Conservation (phyloP, 2,113 vertebrate species). For the Acrocephalus arundinaceus region DNA sequence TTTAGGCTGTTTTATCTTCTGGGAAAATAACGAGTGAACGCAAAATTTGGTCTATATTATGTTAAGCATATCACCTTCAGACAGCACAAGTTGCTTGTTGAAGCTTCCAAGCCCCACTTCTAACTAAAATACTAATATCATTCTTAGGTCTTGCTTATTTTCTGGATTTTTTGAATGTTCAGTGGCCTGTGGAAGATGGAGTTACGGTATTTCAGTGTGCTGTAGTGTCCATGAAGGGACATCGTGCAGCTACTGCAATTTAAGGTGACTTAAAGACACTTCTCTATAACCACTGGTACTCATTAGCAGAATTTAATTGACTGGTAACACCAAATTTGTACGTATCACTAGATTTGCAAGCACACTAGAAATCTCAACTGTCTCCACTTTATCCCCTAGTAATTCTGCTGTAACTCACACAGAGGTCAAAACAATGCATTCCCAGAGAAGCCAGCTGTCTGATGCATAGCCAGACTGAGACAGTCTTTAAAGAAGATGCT, state of each 20-base stretch:
- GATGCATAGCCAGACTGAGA: background rate
- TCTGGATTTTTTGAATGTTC: background rate
- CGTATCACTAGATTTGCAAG: background rate
- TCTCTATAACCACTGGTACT: background rate
- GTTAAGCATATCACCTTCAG: background rate
- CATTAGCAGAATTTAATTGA: background rate
- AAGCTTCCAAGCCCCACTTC: background rate
- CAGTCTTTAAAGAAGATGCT: background rate
- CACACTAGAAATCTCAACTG: background rate
- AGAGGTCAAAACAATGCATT: background rate
- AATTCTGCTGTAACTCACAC: background rate
- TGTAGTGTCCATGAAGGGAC: background rate
- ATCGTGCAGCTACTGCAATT: background rate
- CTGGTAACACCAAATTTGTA: background rate
- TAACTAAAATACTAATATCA: background rate
- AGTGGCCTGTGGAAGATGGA: background rate
- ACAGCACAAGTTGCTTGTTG: background rate
- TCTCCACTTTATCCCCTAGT: background rate
- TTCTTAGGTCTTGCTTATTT: background rate
- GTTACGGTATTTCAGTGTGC: background rate
- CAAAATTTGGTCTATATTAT: background rate
- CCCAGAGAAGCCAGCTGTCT: background rate
- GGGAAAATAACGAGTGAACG: background rate
- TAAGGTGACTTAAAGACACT: background rate
- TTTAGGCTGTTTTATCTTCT: background rate